Conservation (phyloP, 2,888 invertebrate species). For the Mythimna ferrago region DNA sequence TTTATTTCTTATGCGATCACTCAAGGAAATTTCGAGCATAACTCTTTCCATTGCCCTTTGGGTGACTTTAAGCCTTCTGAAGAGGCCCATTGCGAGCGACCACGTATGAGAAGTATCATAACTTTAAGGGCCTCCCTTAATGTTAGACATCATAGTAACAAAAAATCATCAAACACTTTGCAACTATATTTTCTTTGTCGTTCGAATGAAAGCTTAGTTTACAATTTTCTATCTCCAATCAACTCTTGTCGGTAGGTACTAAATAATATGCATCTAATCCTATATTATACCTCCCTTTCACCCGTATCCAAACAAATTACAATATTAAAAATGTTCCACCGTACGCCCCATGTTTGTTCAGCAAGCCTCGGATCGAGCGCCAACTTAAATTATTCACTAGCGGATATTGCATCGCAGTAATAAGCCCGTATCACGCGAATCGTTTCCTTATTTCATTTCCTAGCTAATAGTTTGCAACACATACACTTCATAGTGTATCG, state of each 20-base stretch:
- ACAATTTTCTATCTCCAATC: neutral
- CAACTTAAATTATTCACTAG: conserved; percentile 65
- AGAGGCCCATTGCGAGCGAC: no score
- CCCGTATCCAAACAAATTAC: conserved; percentile 42
- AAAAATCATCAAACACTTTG: neutral
- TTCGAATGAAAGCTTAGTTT: neutral
- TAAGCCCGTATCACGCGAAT: conserved; percentile 67
- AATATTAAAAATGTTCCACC: conserved; percentile 44
- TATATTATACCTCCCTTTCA: neutral
- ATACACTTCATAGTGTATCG: conserved; percentile 42
- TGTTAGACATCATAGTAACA: neutral
- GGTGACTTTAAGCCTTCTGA: no score
- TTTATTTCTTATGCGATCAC: no score
- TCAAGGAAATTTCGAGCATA: no score
- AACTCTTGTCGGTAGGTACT: conserved; percentile 4
- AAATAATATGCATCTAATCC: conserved; percentile 31
- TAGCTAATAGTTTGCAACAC: conserved; percentile 34
- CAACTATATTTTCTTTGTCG: neutral
- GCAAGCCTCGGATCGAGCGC: conserved; percentile 37
- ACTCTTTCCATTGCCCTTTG: no score
- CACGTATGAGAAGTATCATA: no score
- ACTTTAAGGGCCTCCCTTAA: no score
- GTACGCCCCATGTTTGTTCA: conserved; percentile 37
- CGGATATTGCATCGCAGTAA: conserved; percentile 70
- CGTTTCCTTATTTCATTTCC: conserved; percentile 67